A percentile compares a stretch with the other conserved stretches of the same genome.
phyloP scores from a whole-genome alignment of 2,888 invertebrate genomes.

The Calameuta idolon region DNA sequence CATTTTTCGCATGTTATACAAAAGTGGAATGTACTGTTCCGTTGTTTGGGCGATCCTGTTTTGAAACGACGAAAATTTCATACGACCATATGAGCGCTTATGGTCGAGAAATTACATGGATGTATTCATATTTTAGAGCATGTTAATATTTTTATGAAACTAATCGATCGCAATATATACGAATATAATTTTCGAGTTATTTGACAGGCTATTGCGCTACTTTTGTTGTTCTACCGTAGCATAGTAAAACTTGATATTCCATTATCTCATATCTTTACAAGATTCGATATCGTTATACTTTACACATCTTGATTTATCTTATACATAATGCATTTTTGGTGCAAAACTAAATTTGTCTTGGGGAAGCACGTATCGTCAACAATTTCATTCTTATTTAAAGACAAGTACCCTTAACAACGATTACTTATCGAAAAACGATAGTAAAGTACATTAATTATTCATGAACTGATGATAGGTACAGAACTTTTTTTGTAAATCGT shows the following conservation, averaged over 20 bases:
- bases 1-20: not conserved
- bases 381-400: constrained; percentile 19
- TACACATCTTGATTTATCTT: constrained; percentile 21
- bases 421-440: constrained; percentile 6
- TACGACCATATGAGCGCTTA: not conserved
- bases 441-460: not conserved
- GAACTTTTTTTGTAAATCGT: not conserved
- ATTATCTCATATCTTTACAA: constrained; percentile 25
- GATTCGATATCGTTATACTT: constrained; percentile 20
- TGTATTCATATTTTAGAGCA: not conserved
- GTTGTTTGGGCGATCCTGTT: not conserved
- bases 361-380: constrained; percentile 55
- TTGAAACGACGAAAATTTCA: not conserved
- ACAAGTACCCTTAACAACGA: constrained; percentile 7
- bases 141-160: not conserved
- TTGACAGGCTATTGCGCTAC: constrained; percentile 15
- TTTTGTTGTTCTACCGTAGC: constrained; percentile 13
- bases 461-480: not conserved
- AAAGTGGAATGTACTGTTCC: not conserved
- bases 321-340: constrained; percentile 23
- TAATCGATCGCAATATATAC: not conserved
- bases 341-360: constrained; percentile 41
- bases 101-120: not conserved
- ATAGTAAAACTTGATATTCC: not conserved
- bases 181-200: not conserved